phyloP scores from a whole-genome alignment of 2,888 invertebrate species.

The Unio delphinus region DNA sequence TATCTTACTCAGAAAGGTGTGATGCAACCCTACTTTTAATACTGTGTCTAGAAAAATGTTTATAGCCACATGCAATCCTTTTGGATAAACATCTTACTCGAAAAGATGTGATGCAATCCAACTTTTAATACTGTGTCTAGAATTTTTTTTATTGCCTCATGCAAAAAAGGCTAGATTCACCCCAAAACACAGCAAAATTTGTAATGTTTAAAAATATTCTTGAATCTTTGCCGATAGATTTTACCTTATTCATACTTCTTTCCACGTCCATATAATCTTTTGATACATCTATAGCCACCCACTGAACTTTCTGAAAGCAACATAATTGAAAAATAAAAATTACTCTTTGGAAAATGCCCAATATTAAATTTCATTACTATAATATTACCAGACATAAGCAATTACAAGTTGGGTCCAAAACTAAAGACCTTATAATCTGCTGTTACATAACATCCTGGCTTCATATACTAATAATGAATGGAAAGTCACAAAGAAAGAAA shows the following conservation, averaged over 20 bases:
- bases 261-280: conserved; percentile 59
- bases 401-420: conserved; percentile 2
- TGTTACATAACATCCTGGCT: no score
- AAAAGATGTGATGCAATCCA: no score
- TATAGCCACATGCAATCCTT: no score
- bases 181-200: neutral
- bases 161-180: neutral
- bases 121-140: no score
- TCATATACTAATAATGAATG: no score
- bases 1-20: no score
- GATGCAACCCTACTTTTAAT: no score
- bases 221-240: neutral
- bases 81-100: no score
- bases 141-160: no score
- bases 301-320: conserved; percentile 57
- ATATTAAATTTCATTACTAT: neutral
- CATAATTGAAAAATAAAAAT: conserved; percentile 3
- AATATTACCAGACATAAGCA: neutral
- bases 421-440: no score
- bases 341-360: neutral
- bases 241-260: conserved; percentile 60
- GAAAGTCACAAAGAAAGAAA: no score
- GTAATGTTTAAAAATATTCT: neutral
- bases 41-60: no score
- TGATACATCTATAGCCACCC: conserved; percentile 66